phyloP scores from a whole-genome alignment of 2,797 vertebrate species.

The Cryptoprocta ferox region DNA sequence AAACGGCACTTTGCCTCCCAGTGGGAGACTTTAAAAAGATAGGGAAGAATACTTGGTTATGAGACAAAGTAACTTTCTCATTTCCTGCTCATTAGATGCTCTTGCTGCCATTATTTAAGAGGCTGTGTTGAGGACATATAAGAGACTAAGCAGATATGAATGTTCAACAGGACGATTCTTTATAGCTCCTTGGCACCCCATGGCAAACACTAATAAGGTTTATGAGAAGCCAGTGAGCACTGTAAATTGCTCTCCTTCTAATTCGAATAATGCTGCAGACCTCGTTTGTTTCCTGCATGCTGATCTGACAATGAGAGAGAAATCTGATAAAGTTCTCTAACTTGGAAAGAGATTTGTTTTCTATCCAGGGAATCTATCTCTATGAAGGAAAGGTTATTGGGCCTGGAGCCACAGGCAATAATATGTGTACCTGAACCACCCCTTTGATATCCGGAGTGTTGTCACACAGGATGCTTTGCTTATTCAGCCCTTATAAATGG shows the following conservation, averaged over 20 bases:
- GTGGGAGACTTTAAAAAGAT: conserved; percentile 70
- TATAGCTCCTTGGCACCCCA: conserved; percentile 83
- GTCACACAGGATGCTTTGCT: conserved; percentile 78
- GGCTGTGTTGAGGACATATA: conserved; percentile 76
- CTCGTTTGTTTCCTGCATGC: conserved; percentile 84
- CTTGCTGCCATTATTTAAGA: conserved; percentile 82
- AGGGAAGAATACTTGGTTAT: conserved; percentile 84
- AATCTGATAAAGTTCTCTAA: conserved; percentile 84
- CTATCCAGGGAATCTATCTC: conserved; percentile 76
- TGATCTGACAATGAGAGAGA: conserved; percentile 82
- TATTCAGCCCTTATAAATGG: conserved; percentile 81
- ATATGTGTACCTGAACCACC: conserved; percentile 72
- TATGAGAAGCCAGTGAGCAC: conserved; percentile 85
- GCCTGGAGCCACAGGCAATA: conserved; percentile 80
- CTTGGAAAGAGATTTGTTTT: conserved; percentile 82
- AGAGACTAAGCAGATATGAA: conserved; percentile 85
- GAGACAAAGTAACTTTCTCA: conserved; percentile 86
- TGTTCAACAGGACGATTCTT: conserved; percentile 84
- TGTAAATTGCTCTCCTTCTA: conserved; percentile 84
- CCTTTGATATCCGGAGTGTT: conserved; percentile 77
- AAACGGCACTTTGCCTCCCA: conserved; percentile 71
- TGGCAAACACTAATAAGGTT: conserved; percentile 86
- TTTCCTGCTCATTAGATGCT: conserved; percentile 87
- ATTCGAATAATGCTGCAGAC: conserved; percentile 83
- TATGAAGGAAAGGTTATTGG: conserved; percentile 78